phyloP scores from a whole-genome alignment of 2,113 vertebrate species.

The Elgaria multicarinata region DNA sequence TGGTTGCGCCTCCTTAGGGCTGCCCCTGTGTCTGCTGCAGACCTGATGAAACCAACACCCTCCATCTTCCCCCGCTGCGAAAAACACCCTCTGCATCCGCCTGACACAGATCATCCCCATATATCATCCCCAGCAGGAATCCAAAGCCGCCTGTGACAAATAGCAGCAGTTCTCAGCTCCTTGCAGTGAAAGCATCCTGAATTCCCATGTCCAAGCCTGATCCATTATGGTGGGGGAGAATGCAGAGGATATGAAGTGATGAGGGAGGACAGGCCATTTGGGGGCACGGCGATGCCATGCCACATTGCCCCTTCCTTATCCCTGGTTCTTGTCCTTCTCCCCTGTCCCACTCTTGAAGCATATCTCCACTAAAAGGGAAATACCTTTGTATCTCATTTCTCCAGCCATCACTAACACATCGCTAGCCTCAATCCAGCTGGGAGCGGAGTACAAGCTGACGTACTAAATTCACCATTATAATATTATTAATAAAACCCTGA shows the following conservation, averaged over 20 bases:
- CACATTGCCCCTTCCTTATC: not conserved
- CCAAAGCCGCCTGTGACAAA: not conserved
- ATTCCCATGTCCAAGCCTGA: not conserved
- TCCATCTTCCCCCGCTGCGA: constrained; percentile 9
- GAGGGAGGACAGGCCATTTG: not conserved
- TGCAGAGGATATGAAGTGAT: not conserved
- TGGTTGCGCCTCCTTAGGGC: not conserved
- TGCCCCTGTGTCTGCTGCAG: not conserved
- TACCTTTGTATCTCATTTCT: not conserved
- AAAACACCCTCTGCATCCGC: constrained; percentile 15
- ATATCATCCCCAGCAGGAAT: constrained; percentile 16
- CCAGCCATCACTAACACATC: too few relatives aligned
- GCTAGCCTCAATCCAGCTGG: not conserved
- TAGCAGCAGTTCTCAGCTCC: not conserved
- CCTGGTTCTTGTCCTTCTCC: not conserved
- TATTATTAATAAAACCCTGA: not conserved
- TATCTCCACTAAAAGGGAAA: not conserved
- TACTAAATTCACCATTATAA: not conserved
- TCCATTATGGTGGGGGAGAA: not conserved
- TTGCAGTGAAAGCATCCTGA: not conserved
- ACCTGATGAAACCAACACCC: not conserved
- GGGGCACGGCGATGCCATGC: too few relatives aligned
- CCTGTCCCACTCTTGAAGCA: not conserved
- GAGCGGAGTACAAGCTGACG: not conserved
- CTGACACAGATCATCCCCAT: constrained; percentile 22